Conservation (phyloP, 2,113 vertebrate species). For the Ploceus nigricollis region DNA sequence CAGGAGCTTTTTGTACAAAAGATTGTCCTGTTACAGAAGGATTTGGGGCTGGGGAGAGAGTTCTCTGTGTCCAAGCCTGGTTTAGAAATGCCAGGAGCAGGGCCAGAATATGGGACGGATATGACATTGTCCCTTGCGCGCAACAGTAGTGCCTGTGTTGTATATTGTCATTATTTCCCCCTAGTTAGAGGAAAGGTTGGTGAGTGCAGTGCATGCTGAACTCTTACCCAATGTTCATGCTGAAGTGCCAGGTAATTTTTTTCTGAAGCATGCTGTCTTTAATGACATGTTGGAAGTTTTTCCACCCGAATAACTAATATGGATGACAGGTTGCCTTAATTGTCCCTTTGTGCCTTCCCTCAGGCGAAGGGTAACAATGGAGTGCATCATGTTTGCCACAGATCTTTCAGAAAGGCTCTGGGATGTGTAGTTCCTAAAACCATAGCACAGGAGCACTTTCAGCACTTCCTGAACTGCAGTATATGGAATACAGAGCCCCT, state of each 20-base stretch:
- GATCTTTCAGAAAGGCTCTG: neutral
- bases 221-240: neutral
- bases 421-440: neutral
- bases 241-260: neutral
- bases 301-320: neutral
- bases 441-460: neutral
- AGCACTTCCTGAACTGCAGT: neutral
- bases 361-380: neutral
- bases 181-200: neutral
- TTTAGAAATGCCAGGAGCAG: neutral
- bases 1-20: conserved; percentile 21
- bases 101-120: neutral
- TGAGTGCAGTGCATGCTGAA: neutral
- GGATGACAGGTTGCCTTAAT: neutral
- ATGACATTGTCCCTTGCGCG: neutral
- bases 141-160: neutral
- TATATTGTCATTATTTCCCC: neutral
- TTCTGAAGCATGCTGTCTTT: neutral
- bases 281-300: fast-evolving
- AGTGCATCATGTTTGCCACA: neutral
- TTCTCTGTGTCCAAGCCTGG: neutral
- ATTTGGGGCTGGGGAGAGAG: conserved; percentile 9
- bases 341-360: neutral
- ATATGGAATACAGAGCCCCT: neutral
- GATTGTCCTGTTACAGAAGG: neutral